These are phyloP conservation scores for Cranoglanis bouderius DNA, from an alignment of 2,113 vertebrate genomes.

Conservation along the genomic window DNA sequence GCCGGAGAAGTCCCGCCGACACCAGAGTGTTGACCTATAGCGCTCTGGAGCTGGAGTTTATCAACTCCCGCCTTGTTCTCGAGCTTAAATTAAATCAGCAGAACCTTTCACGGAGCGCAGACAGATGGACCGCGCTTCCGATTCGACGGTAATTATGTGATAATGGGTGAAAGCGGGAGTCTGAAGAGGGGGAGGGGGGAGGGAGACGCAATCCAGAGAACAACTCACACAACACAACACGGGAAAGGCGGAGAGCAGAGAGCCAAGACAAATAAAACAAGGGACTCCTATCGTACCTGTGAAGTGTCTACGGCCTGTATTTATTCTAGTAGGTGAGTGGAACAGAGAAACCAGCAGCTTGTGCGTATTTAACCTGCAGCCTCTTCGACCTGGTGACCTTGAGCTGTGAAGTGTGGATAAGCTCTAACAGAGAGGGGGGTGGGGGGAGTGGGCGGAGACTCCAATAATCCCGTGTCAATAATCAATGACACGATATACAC, in stretches of 20 bases:
- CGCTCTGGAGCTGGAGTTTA: slow-evolving; percentile 21
- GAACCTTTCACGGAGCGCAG: slow-evolving; percentile 25
- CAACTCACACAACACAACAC: background rate
- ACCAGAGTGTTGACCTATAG: background rate
- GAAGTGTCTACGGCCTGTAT: background rate
- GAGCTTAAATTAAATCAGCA: slow-evolving; percentile 35
- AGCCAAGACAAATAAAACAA: slow-evolving; percentile 2
- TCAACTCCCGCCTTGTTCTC: background rate
- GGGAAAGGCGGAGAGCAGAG: background rate
- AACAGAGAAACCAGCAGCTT: slow-evolving; percentile 9
- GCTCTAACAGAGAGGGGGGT: background rate
- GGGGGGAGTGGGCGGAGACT: background rate
- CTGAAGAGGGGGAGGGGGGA: background rate
- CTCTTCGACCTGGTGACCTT: background rate
- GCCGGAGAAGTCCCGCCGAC: background rate
- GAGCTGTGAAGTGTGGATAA: background rate
- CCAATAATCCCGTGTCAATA: too few species aligned
- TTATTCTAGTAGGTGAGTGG: background rate
- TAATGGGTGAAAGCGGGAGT: slow-evolving; percentile 2
- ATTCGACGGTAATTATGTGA: slow-evolving; percentile 47
- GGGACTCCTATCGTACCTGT: background rate
- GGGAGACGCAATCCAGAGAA: background rate
- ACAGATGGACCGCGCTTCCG: slow-evolving; percentile 12
- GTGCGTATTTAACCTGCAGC: background rate
- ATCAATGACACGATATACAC: too few species aligned